These are phyloP conservation scores for Sebastes melanostomus DNA, from an alignment of 2,797 vertebrate genomes.

Conservation along the genomic window DNA sequence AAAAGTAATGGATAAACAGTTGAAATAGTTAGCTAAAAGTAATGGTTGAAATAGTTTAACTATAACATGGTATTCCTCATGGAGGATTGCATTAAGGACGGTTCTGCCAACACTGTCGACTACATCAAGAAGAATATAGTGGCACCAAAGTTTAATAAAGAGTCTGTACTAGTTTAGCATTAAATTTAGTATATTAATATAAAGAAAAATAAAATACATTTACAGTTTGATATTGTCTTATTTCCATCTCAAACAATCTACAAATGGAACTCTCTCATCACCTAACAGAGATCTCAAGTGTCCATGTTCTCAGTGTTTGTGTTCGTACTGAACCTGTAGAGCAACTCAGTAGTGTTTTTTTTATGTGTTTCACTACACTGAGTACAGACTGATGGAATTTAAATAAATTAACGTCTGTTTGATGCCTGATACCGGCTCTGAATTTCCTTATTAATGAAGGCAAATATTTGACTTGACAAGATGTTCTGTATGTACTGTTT, in stretches of 20 bases:
- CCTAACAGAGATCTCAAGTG: background rate
- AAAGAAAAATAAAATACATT: too few species aligned
- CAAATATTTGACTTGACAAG: background rate
- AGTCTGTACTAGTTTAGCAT: too few species aligned
- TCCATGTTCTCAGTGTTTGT: background rate
- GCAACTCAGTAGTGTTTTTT: background rate
- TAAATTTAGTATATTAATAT: too few species aligned
- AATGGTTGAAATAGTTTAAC: background rate
- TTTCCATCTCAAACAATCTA: background rate
- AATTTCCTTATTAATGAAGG: background rate
- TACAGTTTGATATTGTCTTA: background rate
- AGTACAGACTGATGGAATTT: background rate
- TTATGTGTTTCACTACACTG: background rate
- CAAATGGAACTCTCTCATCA: background rate
- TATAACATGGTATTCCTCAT: too few species aligned
- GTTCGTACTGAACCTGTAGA: background rate
- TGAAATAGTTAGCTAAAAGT: too few species aligned
- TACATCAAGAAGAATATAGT: too few species aligned
- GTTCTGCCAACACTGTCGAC: too few species aligned
- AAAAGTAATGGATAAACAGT: too few species aligned
- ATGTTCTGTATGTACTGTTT: background rate
- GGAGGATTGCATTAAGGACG: too few species aligned
- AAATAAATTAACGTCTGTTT: background rate
- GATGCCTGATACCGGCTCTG: background rate
- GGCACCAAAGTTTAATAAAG: too few species aligned